Evolutionary conservation across 2,888 invertebrate species (phyloP).

Genomic region (Oithona nana): DNA sequence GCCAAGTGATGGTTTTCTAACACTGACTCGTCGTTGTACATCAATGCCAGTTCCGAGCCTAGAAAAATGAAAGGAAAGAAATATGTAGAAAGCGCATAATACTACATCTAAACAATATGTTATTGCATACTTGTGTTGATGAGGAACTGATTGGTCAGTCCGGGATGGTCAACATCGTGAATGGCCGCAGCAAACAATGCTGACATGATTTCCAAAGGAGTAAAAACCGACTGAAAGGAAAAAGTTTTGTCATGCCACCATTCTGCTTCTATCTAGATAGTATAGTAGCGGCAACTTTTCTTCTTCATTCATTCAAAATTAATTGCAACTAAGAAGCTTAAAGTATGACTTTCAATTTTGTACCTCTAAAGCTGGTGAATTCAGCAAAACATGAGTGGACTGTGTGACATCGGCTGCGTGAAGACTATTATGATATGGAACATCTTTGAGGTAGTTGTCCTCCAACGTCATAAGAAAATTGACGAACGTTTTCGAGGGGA

Average conservation of each 20-base stretch:
- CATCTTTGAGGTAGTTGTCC: conserved; percentile 92
- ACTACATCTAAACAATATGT: neutral
- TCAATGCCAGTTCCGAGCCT: conserved; percentile 93
- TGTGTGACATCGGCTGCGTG: conserved; percentile 98
- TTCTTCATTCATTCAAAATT: neutral
- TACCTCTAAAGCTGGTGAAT: conserved; percentile 81
- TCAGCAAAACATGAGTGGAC: conserved; percentile 85
- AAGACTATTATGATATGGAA: conserved; percentile 95
- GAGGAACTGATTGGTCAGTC: conserved; percentile 96
- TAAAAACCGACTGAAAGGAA: conserved; percentile 64
- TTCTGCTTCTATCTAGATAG: neutral
- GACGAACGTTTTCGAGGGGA: conserved; percentile 80
- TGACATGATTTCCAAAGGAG: conserved; percentile 83
- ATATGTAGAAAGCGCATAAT: neutral
- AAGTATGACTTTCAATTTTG: too few species aligned
- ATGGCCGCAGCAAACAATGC: conserved; percentile 95
- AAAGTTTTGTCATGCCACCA: neutral
- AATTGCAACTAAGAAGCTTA: neutral
- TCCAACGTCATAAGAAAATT: conserved; percentile 93
- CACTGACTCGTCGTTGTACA: conserved; percentile 99
- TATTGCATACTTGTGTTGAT: conserved; percentile 82
- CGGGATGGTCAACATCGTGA: conserved; percentile 98
- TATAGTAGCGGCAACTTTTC: neutral
- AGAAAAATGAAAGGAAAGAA: neutral
- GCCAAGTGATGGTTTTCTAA: conserved; percentile 98